phyloP scores from a whole-genome alignment of 2,797 vertebrate species.

The Squalus acanthias region DNA sequence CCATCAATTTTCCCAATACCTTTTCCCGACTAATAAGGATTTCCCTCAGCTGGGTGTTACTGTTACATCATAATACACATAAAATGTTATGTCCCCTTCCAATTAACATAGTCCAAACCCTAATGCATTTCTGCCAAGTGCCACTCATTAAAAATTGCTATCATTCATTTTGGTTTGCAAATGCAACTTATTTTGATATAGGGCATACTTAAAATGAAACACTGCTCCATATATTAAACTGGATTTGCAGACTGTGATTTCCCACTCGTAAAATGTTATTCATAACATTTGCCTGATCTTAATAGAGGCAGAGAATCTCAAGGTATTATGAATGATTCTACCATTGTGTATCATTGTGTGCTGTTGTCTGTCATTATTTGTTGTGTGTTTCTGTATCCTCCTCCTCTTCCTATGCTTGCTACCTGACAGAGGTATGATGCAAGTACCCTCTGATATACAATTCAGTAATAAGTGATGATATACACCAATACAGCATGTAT shows the following conservation, averaged over 20 bases:
- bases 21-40: too few relatives aligned
- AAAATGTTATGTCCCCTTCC: too few relatives aligned
- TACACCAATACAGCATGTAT: not conserved
- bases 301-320: not conserved
- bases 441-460: not conserved
- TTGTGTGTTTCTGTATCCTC: too few relatives aligned
- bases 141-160: too few relatives aligned
- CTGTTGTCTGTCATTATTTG: too few relatives aligned
- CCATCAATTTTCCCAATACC: too few relatives aligned
- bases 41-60: too few relatives aligned
- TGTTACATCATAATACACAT: too few relatives aligned
- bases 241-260: not conserved
- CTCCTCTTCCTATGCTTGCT: not conserved
- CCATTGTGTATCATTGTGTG: too few relatives aligned
- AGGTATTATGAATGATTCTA: too few relatives aligned
- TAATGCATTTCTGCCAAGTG: too few relatives aligned
- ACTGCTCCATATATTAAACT: not conserved
- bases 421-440: not conserved
- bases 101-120: too few relatives aligned
- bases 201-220: not conserved
- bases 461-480: not conserved
- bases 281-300: not conserved
- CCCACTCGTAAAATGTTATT: not conserved
- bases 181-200: not conserved
- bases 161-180: not conserved